phyloP scores from a whole-genome alignment of 2,888 invertebrate species.

The Pollenia griseotomentosa region DNA sequence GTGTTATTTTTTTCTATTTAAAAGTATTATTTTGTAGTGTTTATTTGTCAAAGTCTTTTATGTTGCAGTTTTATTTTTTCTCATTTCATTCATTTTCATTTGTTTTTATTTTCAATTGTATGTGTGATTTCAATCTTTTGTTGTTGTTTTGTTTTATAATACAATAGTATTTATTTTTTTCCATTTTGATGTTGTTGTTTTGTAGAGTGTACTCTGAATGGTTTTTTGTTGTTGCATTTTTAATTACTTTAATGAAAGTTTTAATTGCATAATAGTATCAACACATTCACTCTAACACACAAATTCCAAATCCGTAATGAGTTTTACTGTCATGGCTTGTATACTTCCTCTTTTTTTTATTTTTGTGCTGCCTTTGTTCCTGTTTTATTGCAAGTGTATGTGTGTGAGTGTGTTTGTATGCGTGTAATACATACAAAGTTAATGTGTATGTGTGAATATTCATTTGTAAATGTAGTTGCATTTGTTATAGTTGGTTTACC shows the following conservation, averaged over 20 bases:
- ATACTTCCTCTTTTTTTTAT: conserved; percentile 42
- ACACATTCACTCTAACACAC: conserved; percentile 51
- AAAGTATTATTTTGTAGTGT: conserved; percentile 62
- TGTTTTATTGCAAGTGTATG: conserved; percentile 11
- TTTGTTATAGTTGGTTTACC: conserved; percentile 59
- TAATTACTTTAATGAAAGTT: conserved; percentile 84
- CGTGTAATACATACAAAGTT: conserved; percentile 31
- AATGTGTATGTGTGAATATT: conserved; percentile 46
- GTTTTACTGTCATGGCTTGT: conserved; percentile 65
- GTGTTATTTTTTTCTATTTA: conserved; percentile 9
- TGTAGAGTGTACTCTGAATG: conserved; percentile 41
- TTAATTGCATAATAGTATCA: conserved; percentile 79
- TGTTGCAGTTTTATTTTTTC: conserved; percentile 33
- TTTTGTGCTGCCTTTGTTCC: conserved; percentile 30
- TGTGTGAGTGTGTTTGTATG: conserved; percentile 1
- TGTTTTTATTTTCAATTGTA: conserved; percentile 57
- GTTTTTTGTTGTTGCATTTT: conserved; percentile 80
- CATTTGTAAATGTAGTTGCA: conserved; percentile 46
- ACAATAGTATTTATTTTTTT: conserved; percentile 37
- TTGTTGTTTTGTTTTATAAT: conserved; percentile 61
- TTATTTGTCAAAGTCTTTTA: conserved; percentile 66
- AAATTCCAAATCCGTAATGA: conserved; percentile 66
- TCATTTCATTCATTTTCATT: conserved; percentile 48
- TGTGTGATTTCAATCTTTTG: conserved; percentile 55
- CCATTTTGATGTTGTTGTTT: conserved; percentile 31